phyloP scores from a whole-genome alignment of 2,888 invertebrate species.

The Icerya purchasi region DNA sequence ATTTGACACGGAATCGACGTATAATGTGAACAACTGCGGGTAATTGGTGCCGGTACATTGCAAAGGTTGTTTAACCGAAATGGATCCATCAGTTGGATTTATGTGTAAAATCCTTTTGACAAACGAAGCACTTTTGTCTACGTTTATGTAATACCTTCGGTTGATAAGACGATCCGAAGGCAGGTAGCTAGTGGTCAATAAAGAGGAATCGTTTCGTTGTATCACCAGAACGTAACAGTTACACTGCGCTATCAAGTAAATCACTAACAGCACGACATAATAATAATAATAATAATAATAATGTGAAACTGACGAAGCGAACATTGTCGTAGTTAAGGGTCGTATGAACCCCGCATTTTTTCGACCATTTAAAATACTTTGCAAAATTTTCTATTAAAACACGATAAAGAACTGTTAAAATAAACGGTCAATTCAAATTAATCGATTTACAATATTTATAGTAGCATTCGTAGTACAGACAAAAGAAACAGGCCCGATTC shows the following conservation, averaged over 20 bases:
- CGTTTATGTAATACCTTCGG: slow-evolving; percentile 52
- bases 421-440: not conserved
- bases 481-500: not conserved
- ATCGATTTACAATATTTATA: not conserved
- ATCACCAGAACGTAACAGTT: too few relatives aligned
- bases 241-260: too few relatives aligned
- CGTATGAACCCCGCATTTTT: too few relatives aligned
- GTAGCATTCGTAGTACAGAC: not conserved
- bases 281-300: too few relatives aligned
- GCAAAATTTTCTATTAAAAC: too few relatives aligned
- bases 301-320: too few relatives aligned
- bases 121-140: slow-evolving; percentile 59
- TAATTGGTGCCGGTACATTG: slow-evolving; percentile 63
- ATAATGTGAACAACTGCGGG: slow-evolving; percentile 64
- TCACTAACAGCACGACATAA: too few relatives aligned
- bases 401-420: too few relatives aligned
- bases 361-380: not conserved
- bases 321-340: too few relatives aligned
- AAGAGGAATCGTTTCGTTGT: not conserved
- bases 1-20: slow-evolving; percentile 66
- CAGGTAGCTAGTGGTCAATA: not conserved
- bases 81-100: slow-evolving; percentile 48
- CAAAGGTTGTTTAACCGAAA: slow-evolving; percentile 45
- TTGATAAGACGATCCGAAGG: not conserved
- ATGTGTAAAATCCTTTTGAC: slow-evolving; percentile 56